Base-by-base conservation (phyloP, 2,113 vertebrate species). In the Gambusia holbrooki region DNA sequence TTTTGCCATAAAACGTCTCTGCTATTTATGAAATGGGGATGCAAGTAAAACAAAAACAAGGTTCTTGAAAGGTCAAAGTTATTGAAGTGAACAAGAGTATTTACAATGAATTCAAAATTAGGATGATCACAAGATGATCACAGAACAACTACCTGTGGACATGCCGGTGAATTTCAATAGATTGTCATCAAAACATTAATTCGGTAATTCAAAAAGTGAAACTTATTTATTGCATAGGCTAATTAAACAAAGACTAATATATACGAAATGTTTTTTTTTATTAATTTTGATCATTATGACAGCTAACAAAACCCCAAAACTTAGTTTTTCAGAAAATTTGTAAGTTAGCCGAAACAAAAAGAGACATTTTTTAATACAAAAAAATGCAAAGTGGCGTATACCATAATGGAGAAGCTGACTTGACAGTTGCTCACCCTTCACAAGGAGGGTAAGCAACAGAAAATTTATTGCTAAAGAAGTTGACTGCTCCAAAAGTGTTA, bases 41-140 rank as follows among this genome's bases (percentile, higher is more conserved):
- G 3, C 10, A 74, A 42, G 62, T 22, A 10, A 71, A 83, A 73
- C 3, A 69, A 22, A 35, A 81, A 51, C 60, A 61, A 45, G 51
- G 73, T 45, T 54, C 19, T 54, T 54, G 17, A 54, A 54, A 22
- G 51, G 7, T 19, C 7, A 54, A 54, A 22, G 22, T 54, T 22
- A 54, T 25, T 25, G 7, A 22, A 54, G 17, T 8, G 22, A 54
- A 54, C 7, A 54, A 54, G 22, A 22, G 51, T 54, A 9, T 54
- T 7, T 54, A 54, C 17, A 25, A 54, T 3, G 1, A 25, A 25
- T 8, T 54, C 51, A 25, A 54, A 54, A 54, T 25, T 0, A 25
- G 51, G 51, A 54, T 54, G 22, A 54, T 54, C 51, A 54, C 17
- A 54, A 22, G 22, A 37, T 37, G 10, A 37, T 37, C 7, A 54